Evolutionary conservation across 1,140 invertebrate species (phyloP), one percentile per base, ranked within the genome.

Genomic region (Drosophila ohnishii): DNA sequence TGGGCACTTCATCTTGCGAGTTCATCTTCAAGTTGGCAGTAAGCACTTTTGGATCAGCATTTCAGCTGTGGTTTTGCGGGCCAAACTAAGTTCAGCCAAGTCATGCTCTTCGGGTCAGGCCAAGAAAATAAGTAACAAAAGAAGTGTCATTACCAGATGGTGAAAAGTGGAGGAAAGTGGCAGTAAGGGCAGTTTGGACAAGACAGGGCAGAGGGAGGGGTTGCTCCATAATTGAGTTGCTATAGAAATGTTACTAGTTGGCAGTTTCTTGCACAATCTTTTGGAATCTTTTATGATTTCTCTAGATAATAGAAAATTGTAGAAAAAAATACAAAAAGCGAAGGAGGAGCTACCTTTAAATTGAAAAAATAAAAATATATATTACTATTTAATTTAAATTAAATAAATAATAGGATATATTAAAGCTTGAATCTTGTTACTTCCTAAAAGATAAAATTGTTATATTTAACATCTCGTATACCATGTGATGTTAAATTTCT

Each of bases 41-140:
- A 75, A 78, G 78, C 75, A 71, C 78, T 75, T 86, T 72, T 34
- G 74, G 70, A 48, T 66, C 65, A 63, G 62, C 74, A 74, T 34
- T 45, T 75, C n/a, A 34, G 39, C 32, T 66, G 73, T 47, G 62
- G 56, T 47, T 71, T 48, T 48, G 37, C 16, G 32, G 62, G 13
- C 28, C 42, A 32, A 39, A 34, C 51, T n/a, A 39, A 40, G 42
- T 71, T 71, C 9, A 34, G 42, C 30, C 35, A 45, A 72, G 69
- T 72, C 69, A 72, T 69, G 44, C 37, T 40, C 34, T 28, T 7
- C 1, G 53, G 51, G 51, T 48, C 28, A 48, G 35, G 13, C 28
- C 34, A 40, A 37, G 30, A 16, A 71, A 37, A 71, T 28, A 51
- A 58, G 40, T 40, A 58, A 37, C 65, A 71, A 71, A 71, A 42